phyloP scores from a whole-genome alignment of 2,888 invertebrate genomes.

The Hylaea fasciaria region DNA sequence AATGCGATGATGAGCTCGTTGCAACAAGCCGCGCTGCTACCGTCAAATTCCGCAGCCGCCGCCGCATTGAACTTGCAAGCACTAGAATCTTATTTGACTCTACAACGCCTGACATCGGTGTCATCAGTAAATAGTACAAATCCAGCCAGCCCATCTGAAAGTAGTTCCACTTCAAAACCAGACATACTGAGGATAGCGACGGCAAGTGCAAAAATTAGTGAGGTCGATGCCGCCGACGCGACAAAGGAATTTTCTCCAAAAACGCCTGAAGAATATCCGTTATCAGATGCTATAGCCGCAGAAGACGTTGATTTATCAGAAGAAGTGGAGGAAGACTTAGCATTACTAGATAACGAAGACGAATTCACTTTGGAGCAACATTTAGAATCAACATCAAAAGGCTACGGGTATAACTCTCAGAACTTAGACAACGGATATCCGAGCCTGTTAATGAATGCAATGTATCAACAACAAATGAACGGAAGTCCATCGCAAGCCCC shows the following conservation, averaged over 20 bases:
- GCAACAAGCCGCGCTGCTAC: conserved; percentile 92
- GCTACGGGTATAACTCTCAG: conserved; percentile 78
- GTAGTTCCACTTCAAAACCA: conserved; percentile 82
- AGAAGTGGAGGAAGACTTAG: conserved; percentile 90
- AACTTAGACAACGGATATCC: conserved; percentile 88
- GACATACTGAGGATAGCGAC: conserved; percentile 88
- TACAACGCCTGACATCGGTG: conserved; percentile 90
- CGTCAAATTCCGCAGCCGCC: conserved; percentile 93
- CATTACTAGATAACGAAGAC: conserved; percentile 90
- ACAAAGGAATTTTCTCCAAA: conserved; percentile 76
- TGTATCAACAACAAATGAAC: conserved; percentile 85
- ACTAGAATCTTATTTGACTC: conserved; percentile 92
- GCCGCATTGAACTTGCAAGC: conserved; percentile 94
- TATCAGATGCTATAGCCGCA: conserved; percentile 81
- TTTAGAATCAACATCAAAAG: conserved; percentile 77
- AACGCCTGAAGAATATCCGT: conserved; percentile 79
- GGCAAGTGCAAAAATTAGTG: conserved; percentile 80
- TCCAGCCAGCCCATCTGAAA: conserved; percentile 66
- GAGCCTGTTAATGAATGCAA: conserved; percentile 88
- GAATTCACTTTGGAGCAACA: conserved; percentile 86
- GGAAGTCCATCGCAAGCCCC: conserved; percentile 78
- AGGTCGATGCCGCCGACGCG: conserved; percentile 71
- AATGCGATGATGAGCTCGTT: conserved; percentile 93
- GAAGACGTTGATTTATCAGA: conserved; percentile 89
- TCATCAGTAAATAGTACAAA: conserved; percentile 81